A percentile compares a stretch with the other conserved stretches of the same genome.
Evolutionary conservation across 2,113 vertebrate species (phyloP).

Genomic region (Rhea americana): DNA sequence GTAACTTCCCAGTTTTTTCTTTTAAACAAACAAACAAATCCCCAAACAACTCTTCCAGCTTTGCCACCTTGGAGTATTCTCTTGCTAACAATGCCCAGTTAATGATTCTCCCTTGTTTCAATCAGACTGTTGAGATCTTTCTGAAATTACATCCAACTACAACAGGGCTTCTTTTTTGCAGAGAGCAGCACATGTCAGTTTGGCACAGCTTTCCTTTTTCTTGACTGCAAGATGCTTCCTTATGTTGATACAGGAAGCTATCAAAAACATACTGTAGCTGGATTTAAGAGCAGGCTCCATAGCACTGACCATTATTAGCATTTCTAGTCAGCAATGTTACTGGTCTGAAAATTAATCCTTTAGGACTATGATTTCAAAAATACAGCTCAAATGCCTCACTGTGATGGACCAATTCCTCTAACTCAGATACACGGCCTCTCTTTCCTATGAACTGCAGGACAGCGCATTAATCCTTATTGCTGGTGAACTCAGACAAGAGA

Average conservation of each 20-base stretch:
- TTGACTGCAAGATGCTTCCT: constrained; percentile 33
- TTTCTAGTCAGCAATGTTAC: background rate
- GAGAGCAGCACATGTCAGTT: background rate
- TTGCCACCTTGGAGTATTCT: background rate
- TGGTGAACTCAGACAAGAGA: constrained; percentile 60
- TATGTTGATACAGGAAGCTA: constrained; percentile 9
- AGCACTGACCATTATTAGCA: background rate
- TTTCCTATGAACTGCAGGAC: background rate
- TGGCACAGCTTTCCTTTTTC: constrained; percentile 63
- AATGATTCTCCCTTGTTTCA: background rate
- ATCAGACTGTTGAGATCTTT: background rate
- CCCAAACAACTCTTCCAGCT: background rate
- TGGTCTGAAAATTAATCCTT: background rate
- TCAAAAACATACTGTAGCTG: constrained; percentile 5
- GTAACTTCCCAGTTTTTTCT: background rate
- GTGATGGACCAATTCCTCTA: background rate
- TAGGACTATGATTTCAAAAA: background rate
- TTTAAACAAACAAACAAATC: background rate
- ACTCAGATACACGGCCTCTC: background rate
- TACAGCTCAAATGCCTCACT: background rate
- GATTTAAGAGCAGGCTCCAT: background rate
- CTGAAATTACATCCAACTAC: background rate
- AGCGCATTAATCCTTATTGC: constrained; percentile 61
- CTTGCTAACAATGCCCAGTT: background rate
- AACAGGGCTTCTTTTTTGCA: background rate